Evolutionary conservation across 1,140 invertebrate species (phyloP).

Genomic region (Atta texana): DNA sequence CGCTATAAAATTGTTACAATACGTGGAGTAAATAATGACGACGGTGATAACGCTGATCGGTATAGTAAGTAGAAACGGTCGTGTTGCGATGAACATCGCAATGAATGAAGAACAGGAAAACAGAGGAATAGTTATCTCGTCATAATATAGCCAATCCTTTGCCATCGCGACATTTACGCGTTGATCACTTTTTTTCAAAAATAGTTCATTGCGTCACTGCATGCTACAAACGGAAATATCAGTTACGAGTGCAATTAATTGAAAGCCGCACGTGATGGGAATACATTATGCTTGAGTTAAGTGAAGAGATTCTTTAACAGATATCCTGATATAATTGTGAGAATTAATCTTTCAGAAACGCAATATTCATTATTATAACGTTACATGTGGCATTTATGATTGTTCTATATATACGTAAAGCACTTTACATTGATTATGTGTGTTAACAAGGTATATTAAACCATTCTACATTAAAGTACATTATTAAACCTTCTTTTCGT

Average conservation of each 20-base stretch:
- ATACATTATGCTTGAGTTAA: constrained; percentile 56
- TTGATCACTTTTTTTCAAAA: constrained; percentile 38
- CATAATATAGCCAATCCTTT: background rate
- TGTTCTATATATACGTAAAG: constrained; percentile 10
- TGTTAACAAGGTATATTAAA: background rate
- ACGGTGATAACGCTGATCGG: constrained; percentile 69
- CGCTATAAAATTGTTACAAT: constrained; percentile 78
- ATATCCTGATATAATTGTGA: constrained; percentile 45
- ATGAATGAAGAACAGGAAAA: background rate
- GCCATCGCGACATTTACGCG: constrained; percentile 2
- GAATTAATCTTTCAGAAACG: constrained; percentile 56
- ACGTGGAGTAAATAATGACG: constrained; percentile 74
- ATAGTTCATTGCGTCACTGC: constrained; percentile 19
- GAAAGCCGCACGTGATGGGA: constrained; percentile 51
- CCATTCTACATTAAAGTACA: background rate
- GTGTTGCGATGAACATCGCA: constrained; percentile 20
- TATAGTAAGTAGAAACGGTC: constrained; percentile 4
- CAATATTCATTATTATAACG: constrained; percentile 48
- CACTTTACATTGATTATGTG: constrained; percentile 3
- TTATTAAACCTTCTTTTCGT: background rate
- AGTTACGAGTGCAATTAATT: constrained; percentile 58
- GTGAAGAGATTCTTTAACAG: constrained; percentile 50
- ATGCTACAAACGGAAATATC: constrained; percentile 53
- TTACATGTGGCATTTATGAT: constrained; percentile 35
- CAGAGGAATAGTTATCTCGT: constrained; percentile 30